Conservation (phyloP, 2,888 invertebrate genomes). For the Patella caerulea region DNA sequence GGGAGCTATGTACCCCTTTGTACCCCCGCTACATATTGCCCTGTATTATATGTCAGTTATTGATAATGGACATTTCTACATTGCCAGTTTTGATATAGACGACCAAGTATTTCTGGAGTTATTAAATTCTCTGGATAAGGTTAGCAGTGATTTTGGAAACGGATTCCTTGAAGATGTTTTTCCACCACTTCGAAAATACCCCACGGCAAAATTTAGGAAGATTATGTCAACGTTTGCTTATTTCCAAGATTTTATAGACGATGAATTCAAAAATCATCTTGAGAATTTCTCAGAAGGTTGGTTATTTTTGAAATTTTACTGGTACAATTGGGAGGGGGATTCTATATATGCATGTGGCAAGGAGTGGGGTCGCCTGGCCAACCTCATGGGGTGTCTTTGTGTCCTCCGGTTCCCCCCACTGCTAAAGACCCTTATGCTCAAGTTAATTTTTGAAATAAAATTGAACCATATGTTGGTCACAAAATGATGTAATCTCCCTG, state of each 20-base stretch:
- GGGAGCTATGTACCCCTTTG: neutral
- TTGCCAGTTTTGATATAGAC: conserved; percentile 24
- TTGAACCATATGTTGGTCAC: too few relatives aligned
- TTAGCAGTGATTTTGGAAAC: neutral
- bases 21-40: neutral
- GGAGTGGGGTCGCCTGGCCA: too few relatives aligned
- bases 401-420: too few relatives aligned
- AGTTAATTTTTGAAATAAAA: too few relatives aligned
- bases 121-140: conserved; percentile 19
- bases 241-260: neutral
- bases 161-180: conserved; percentile 27
- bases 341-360: too few relatives aligned
- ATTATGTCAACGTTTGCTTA: neutral
- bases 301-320: neutral
- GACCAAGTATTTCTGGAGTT: conserved; percentile 26
- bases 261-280: neutral
- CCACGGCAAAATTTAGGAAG: conserved; percentile 12
- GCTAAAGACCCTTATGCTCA: too few relatives aligned
- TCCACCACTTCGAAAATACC: conserved; percentile 25
- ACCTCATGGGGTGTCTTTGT: too few relatives aligned
- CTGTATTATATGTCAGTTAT: neutral
- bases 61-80: neutral
- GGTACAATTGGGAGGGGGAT: too few relatives aligned
- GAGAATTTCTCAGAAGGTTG: conserved; percentile 5
- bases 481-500: too few relatives aligned